These are phyloP conservation scores for Egretta garzetta DNA, from an alignment of 2,113 vertebrate species.

Conservation along the genomic window DNA sequence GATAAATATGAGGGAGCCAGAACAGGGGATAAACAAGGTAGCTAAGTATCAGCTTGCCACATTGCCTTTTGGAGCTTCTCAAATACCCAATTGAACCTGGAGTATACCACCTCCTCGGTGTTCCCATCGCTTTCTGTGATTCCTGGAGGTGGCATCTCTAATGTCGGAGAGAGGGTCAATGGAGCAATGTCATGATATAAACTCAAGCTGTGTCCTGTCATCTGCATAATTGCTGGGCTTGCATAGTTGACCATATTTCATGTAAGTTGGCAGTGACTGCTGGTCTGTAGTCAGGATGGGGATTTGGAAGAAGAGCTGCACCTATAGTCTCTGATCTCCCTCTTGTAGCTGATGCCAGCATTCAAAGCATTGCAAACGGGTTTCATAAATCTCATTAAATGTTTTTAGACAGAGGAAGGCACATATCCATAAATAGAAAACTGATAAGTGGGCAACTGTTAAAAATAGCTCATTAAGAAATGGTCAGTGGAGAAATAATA, in stretches of 20 bases:
- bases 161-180: not conserved
- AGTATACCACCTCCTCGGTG: not conserved
- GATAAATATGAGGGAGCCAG: constrained; percentile 69
- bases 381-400: constrained; percentile 71
- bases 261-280: not conserved
- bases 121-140: not conserved
- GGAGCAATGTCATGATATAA: not conserved
- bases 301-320: constrained; percentile 42
- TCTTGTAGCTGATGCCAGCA: constrained; percentile 52
- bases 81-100: not conserved
- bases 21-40: constrained; percentile 68
- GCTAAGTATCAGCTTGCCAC: constrained; percentile 57
- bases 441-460: constrained; percentile 66
- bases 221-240: constrained; percentile 1
- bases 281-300: not conserved
- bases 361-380: constrained; percentile 63
- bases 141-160: not conserved
- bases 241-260: constrained; percentile 14
- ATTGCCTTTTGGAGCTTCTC: constrained; percentile 6
- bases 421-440: constrained; percentile 70
- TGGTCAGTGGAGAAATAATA: constrained; percentile 74
- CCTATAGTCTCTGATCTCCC: constrained; percentile 53
- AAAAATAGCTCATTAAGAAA: constrained; percentile 77
- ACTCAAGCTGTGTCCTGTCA: constrained; percentile 11
- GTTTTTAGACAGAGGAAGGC: constrained; percentile 64